Conservation (phyloP, 2,797 vertebrate species). For the Lutjanus campechanus region DNA sequence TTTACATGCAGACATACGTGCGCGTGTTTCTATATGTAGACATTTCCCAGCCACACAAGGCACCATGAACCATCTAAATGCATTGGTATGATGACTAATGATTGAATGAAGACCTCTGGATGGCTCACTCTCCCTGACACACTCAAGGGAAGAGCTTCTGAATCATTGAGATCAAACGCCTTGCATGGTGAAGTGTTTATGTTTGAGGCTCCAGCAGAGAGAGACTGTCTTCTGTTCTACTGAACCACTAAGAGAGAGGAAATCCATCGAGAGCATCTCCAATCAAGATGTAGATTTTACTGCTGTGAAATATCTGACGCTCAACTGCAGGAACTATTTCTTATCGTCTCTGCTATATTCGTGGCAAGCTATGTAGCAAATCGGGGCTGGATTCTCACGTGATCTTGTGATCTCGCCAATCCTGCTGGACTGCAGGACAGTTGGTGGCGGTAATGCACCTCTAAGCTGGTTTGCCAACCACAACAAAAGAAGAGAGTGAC, state of each 20-base stretch:
- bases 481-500: too few relatives aligned
- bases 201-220: slow-evolving; percentile 35
- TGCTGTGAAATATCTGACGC: background rate
- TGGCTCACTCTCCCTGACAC: slow-evolving; percentile 25
- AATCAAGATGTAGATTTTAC: background rate
- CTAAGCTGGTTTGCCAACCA: too few relatives aligned
- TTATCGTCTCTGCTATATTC: too few relatives aligned
- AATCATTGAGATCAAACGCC: slow-evolving; percentile 56
- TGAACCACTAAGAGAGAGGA: background rate
- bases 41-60: slow-evolving; percentile 12
- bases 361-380: too few relatives aligned
- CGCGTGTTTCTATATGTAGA: background rate
- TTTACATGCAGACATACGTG: slow-evolving; percentile 34
- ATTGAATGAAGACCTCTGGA: slow-evolving; percentile 19
- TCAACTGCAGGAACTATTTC: too few relatives aligned
- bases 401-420: too few relatives aligned
- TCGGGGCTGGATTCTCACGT: too few relatives aligned
- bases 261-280: background rate
- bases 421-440: too few relatives aligned
- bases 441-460: too few relatives aligned
- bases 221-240: background rate
- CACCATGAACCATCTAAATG: slow-evolving; percentile 20
- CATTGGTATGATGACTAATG: slow-evolving; percentile 26
- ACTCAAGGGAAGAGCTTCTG: slow-evolving; percentile 37
- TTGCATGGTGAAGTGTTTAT: slow-evolving; percentile 43